Conservation (phyloP, 2,113 vertebrate species). For the Cyphomyrus discorhynchus region DNA sequence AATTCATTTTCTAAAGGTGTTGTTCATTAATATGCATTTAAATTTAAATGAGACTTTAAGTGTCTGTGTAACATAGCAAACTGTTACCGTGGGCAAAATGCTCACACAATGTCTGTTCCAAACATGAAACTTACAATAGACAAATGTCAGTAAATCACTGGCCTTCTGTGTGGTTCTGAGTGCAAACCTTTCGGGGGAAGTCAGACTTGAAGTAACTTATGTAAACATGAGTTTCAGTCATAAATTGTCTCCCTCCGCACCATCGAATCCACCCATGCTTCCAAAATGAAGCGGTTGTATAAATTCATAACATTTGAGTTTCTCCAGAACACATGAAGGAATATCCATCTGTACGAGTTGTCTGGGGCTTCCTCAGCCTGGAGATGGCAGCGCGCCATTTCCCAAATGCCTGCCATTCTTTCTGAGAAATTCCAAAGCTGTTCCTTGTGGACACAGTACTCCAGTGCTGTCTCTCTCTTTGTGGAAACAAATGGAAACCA, state of each 20-base stretch:
- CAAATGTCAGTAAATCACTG: background rate
- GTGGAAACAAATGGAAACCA: background rate
- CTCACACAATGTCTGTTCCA: background rate
- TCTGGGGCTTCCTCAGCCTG: background rate
- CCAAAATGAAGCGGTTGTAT: background rate
- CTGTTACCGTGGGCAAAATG: background rate
- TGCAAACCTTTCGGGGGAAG: background rate
- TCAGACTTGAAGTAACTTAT: background rate
- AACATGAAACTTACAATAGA: background rate
- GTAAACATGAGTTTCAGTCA: background rate
- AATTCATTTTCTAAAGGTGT: background rate
- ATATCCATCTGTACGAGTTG: background rate
- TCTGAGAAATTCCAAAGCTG: background rate
- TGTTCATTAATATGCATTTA: background rate
- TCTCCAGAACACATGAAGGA: background rate
- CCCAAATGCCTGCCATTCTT: background rate
- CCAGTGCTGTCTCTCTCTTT: background rate
- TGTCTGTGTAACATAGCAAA: background rate
- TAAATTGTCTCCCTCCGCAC: background rate
- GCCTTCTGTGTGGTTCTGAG: background rate
- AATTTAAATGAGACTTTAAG: background rate
- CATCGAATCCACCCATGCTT: background rate
- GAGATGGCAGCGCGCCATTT: background rate
- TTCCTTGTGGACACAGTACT: background rate
- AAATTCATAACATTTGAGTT: background rate